Evolutionary conservation across 2,113 vertebrate species (phyloP), one percentile per base, ranked within the genome.

Genomic region (Malurus melanocephalus): DNA sequence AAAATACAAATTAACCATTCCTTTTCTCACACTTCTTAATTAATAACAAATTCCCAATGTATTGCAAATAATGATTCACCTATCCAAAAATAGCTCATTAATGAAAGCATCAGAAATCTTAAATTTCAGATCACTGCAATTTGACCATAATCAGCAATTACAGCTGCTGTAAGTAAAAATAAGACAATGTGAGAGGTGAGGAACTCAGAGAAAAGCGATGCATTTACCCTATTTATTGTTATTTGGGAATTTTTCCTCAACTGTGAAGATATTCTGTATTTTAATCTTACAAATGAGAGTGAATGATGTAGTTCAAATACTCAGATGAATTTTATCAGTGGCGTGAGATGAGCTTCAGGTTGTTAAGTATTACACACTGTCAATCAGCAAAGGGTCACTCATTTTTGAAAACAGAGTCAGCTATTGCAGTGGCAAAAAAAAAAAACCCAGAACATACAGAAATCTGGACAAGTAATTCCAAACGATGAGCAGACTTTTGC

Each of bases 381-480:
- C 80, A 77, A 66, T 14, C 38, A 40, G 32, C 14, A 28, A 59
- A 81, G 67, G 8, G 21, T 40, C 67, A 26, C 0, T 7, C 21
- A 55, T 46, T 32, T 56, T 68, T 33, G 26, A 32, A 85, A 67
- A 52, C 30, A 52, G n/a, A 69, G 16, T 38, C 64, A 52, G 22
- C 64, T 27, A n/a, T n/a, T 59, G 4, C 48, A 48, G 16, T 1
- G 7, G 56, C 26, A 55, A 75, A 74, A 66, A 35, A 33, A 33
- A 74, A 16, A 38, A 38, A 10, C 38, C 0, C 8, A 35, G 23
- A 66, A 43, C 6, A 24, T 4, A 21, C 0, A 1, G 52, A 64
- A 86, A 90, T 56, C 2, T 5, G 68, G 30, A 56, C 27, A 74
- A 93, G 4, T 35, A 35, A 55, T 30, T 83, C 49, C 30, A 20